Percentiles rank a stretch among this genome's conserved stretches.
phyloP scores from a whole-genome alignment of 1,140 invertebrate genomes.

The Antheraea mylitta region DNA sequence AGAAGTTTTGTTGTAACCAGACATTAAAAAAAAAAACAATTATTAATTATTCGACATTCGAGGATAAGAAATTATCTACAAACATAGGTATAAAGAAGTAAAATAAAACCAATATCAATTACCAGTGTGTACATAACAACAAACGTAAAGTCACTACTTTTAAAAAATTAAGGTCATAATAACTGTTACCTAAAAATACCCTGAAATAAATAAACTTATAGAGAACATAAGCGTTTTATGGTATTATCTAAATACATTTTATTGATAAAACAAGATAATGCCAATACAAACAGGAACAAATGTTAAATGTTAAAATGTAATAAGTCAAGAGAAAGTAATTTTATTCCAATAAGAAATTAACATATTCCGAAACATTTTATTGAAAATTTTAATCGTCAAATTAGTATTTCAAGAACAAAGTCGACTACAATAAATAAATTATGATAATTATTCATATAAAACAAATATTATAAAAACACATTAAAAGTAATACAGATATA shows the following conservation, averaged over 20 bases:
- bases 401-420: too few species aligned
- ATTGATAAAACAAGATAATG: not conserved
- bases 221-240: not conserved
- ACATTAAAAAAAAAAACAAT: too few species aligned
- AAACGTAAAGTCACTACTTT: not conserved
- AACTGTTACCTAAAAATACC: not conserved
- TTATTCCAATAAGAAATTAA: too few species aligned
- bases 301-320: too few species aligned
- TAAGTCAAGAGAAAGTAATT: too few species aligned
- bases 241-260: not conserved
- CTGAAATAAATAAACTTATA: not conserved
- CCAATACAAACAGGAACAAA: not conserved
- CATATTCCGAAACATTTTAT: too few species aligned
- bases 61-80: too few species aligned
- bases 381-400: too few species aligned
- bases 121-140: not conserved
- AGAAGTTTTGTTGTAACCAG: too few species aligned
- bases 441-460: not conserved
- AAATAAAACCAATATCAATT: not conserved
- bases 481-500: not conserved
- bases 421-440: not conserved
- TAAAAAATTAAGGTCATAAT: not conserved
- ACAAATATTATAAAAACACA: not conserved
- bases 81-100: not conserved
- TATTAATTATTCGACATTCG: too few species aligned